Evolutionary conservation across 2,888 invertebrate genomes (phyloP).

Genomic region (Griposia aprilina): DNA sequence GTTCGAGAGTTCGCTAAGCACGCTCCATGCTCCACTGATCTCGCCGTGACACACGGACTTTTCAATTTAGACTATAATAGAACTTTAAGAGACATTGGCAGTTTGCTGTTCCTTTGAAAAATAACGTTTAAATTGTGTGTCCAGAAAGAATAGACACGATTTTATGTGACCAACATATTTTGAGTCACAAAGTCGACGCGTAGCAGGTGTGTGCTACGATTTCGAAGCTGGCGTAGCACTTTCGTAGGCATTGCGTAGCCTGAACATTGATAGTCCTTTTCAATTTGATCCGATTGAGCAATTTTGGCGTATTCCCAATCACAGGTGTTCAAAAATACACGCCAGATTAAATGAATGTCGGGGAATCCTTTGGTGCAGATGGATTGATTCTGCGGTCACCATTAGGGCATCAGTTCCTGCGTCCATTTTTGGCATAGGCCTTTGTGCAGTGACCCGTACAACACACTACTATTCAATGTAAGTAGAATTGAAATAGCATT

Average conservation of each 20-base stretch:
- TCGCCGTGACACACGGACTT: constrained; percentile 43
- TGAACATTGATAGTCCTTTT: constrained; percentile 3
- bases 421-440: constrained; percentile 21
- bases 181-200: no score
- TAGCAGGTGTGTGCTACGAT: not conserved
- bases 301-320: constrained; percentile 1
- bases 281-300: not conserved
- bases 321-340: constrained; percentile 46
- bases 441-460: constrained; percentile 26
- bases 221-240: not conserved
- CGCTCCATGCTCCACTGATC: constrained; percentile 45
- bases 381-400: constrained; percentile 36
- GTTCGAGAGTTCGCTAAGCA: constrained; percentile 53
- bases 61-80: constrained; percentile 45
- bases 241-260: constrained; percentile 4
- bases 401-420: constrained; percentile 10
- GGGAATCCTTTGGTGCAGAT: constrained; percentile 36
- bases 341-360: constrained; percentile 16
- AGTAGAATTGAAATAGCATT: constrained; percentile 20
- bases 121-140: constrained; percentile 16
- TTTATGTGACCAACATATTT: not conserved
- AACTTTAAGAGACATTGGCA: constrained; percentile 7
- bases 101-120: constrained; percentile 15
- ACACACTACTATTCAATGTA: not conserved
- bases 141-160: not conserved